Evolutionary conservation across 2,113 vertebrate genomes (phyloP).

Genomic region (Furnarius figulus): DNA sequence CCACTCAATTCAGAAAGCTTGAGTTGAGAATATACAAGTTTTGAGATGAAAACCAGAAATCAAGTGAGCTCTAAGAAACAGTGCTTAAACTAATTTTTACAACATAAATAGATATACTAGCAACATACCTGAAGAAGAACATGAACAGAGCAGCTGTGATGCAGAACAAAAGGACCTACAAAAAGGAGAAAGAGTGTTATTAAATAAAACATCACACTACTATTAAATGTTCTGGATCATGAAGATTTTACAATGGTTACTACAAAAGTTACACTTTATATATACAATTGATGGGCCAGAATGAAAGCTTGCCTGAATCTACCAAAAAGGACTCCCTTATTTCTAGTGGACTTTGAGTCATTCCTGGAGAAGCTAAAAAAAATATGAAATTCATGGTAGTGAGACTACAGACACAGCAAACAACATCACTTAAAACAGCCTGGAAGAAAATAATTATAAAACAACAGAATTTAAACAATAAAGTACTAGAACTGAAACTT

Average conservation of each 20-base stretch:
- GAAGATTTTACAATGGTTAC: background rate
- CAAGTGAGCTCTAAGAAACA: background rate
- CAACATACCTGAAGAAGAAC: conserved; percentile 87
- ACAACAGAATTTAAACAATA: background rate
- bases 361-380: background rate
- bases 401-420: background rate
- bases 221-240: background rate
- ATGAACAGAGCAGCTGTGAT: conserved; percentile 86
- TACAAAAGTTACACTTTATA: background rate
- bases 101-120: background rate
- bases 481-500: background rate
- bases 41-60: background rate
- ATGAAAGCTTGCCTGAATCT: background rate
- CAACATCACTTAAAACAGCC: background rate
- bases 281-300: background rate
- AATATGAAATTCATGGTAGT: background rate
- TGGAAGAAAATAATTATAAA: background rate
- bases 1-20: background rate
- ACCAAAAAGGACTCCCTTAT: background rate
- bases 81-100: background rate
- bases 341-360: background rate
- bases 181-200: conserved; percentile 55
- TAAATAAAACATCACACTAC: background rate
- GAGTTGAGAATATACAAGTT: background rate
- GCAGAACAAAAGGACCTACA: conserved; percentile 86